These are phyloP conservation scores for Silurus lanzhouensis DNA, from an alignment of 2,797 vertebrate species.

Conservation along the genomic window DNA sequence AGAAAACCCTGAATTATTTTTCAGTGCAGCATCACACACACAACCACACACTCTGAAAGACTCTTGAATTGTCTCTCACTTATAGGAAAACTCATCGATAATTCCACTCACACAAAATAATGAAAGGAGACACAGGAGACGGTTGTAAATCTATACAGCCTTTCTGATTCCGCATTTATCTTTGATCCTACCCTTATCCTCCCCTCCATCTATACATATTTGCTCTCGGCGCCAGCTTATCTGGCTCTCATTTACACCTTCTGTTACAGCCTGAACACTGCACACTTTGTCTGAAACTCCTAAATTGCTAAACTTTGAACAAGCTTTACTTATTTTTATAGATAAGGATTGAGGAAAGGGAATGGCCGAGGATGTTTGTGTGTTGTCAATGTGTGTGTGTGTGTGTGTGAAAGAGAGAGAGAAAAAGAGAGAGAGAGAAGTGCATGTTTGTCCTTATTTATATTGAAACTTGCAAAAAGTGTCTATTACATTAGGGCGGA, in stretches of 20 bases:
- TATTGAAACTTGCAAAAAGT: neutral
- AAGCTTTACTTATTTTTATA: neutral
- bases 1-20: neutral
- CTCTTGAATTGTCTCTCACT: constrained; percentile 5
- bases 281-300: neutral
- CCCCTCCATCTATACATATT: neutral
- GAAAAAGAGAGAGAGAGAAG: neutral
- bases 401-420: too few relatives aligned
- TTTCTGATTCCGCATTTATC: neutral
- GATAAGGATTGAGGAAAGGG: neutral
- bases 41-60: neutral
- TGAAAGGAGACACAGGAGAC: constrained; percentile 6
- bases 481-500: neutral
- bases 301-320: neutral
- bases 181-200: neutral
- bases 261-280: neutral
- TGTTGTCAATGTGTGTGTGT: neutral
- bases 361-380: neutral
- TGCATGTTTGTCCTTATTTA: neutral
- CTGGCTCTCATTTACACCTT: neutral
- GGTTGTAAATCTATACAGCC: neutral
- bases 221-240: neutral
- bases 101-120: neutral
- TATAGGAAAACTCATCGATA: neutral
- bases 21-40: neutral